Conservation (phyloP, 2,113 vertebrate species). For the Egretta garzetta region DNA sequence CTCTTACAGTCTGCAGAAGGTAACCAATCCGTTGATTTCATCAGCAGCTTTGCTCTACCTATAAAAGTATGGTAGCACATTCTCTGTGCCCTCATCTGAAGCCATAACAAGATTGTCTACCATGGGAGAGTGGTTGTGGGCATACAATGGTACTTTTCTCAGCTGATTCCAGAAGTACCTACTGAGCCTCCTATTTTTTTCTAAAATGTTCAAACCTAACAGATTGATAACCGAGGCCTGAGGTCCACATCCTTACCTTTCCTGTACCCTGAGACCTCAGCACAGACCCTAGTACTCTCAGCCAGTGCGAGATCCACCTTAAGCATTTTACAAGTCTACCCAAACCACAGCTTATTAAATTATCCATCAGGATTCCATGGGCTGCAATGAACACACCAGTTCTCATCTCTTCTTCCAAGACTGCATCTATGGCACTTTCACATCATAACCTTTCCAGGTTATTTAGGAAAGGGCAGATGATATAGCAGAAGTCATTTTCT, state of each 20-base stretch:
- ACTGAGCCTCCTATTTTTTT: not conserved
- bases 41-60: not conserved
- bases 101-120: not conserved
- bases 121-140: not conserved
- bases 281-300: not conserved
- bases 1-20: not conserved
- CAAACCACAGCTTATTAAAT: not conserved
- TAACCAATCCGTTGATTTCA: not conserved
- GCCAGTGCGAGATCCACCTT: not conserved
- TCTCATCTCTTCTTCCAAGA: not conserved
- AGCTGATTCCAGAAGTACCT: not conserved
- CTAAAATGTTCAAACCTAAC: not conserved
- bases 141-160: not conserved
- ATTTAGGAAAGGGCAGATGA: not conserved
- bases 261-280: not conserved
- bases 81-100: not conserved
- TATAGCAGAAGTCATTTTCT: not conserved
- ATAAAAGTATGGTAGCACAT: rapidly evolving
- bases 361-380: not conserved
- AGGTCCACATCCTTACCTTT: not conserved
- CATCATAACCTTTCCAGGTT: not conserved
- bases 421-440: too few species aligned
- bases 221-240: not conserved
- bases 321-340: not conserved
- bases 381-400: not conserved